These are phyloP conservation scores for Limonius californicus DNA, from an alignment of 1,140 invertebrate species.

Conservation along the genomic window DNA sequence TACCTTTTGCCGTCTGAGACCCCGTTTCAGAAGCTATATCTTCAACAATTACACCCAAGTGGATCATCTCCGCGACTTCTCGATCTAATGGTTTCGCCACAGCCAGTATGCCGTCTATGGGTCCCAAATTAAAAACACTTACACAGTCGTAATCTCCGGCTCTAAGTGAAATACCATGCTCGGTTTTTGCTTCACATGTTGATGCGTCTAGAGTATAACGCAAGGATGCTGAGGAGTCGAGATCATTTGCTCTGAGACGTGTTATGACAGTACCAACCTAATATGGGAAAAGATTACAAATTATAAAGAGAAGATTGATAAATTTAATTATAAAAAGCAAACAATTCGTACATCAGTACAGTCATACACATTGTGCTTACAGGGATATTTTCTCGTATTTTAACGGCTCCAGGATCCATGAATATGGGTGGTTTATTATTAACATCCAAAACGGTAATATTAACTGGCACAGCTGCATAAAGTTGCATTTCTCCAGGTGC, in stretches of 20 bases:
- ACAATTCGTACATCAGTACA: too few species aligned
- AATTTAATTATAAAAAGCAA: too few species aligned
- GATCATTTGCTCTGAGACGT: constrained; percentile 69
- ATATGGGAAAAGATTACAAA: neutral
- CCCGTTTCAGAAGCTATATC: constrained; percentile 77
- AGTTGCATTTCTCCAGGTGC: constrained; percentile 76
- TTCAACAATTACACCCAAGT: constrained; percentile 73
- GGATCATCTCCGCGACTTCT: constrained; percentile 78
- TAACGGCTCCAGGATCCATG: constrained; percentile 62
- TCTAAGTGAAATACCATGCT: constrained; percentile 70
- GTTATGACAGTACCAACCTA: constrained; percentile 69
- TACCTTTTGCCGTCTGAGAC: constrained; percentile 68
- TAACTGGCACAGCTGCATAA: constrained; percentile 67
- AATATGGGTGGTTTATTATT: constrained; percentile 86
- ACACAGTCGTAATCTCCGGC: constrained; percentile 68
- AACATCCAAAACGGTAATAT: constrained; percentile 83
- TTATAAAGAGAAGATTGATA: too few species aligned
- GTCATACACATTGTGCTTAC: too few species aligned
- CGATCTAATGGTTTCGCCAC: constrained; percentile 69
- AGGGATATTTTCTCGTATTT: constrained; percentile 72
- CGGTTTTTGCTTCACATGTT: constrained; percentile 72
- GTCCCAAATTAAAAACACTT: constrained; percentile 68
- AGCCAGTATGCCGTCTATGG: constrained; percentile 68
- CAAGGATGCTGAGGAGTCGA: constrained; percentile 71
- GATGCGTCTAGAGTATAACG: constrained; percentile 68